Percentiles rank a stretch among this genome's conserved stretches.
Conservation (phyloP, 2,113 vertebrate genomes). For the Struthio camelus region DNA sequence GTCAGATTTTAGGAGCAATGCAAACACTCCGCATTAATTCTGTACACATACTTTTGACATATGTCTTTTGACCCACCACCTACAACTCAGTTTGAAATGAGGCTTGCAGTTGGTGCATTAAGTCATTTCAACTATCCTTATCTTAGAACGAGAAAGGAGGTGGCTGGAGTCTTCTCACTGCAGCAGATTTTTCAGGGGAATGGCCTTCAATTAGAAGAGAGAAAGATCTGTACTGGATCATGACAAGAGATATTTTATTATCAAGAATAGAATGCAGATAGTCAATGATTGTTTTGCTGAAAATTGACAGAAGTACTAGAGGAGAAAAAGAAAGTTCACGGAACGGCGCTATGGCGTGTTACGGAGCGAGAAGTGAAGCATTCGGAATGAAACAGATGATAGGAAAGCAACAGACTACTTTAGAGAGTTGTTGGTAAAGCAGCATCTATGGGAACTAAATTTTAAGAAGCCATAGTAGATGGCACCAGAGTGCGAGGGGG, state of each 20-base stretch:
- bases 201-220: neutral
- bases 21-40: neutral
- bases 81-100: neutral
- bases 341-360: neutral
- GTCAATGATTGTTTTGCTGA: neutral
- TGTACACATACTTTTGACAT: neutral
- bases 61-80: neutral
- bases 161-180: neutral
- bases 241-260: neutral
- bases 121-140: neutral
- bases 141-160: neutral
- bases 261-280: neutral
- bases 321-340: neutral
- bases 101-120: neutral
- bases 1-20: neutral
- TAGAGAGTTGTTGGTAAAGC: neutral
- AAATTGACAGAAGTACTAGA: neutral
- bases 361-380: neutral
- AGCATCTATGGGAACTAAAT: neutral
- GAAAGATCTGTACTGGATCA: neutral
- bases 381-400: neutral
- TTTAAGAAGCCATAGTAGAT: neutral
- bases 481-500: neutral
- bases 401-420: neutral
- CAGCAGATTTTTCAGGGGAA: neutral